These are phyloP conservation scores for Cydia amplana DNA, from an alignment of 1,140 invertebrate genomes.

Conservation along the genomic window DNA sequence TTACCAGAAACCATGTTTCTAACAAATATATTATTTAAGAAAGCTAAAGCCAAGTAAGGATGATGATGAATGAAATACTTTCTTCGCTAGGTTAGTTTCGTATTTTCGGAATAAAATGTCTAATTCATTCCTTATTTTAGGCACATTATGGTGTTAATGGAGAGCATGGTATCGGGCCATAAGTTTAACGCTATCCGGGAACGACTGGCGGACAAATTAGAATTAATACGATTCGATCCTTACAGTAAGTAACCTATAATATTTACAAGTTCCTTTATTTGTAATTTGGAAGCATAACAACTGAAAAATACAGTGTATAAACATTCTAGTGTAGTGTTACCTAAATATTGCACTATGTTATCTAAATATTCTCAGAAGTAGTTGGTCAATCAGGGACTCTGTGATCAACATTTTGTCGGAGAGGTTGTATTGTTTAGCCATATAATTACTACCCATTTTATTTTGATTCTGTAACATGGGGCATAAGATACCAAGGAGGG, in stretches of 20 bases:
- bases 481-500: no score
- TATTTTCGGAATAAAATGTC: neutral
- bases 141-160: slow-evolving; percentile 86
- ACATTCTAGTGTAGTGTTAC: no score
- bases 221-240: slow-evolving; percentile 87
- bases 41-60: slow-evolving; percentile 74
- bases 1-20: slow-evolving; percentile 60
- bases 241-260: slow-evolving; percentile 82
- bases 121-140: slow-evolving; percentile 74
- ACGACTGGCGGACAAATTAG: slow-evolving; percentile 88
- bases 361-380: no score
- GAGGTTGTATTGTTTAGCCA: no score
- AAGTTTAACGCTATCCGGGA: slow-evolving; percentile 83
- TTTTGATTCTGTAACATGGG: no score
- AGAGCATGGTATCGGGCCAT: slow-evolving; percentile 89
- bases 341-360: no score
- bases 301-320: no score
- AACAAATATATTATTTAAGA: slow-evolving; percentile 70
- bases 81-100: neutral
- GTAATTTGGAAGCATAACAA: no score
- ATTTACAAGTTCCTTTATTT: neutral
- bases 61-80: neutral
- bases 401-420: no score
- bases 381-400: no score
- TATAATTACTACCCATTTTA: no score